Evolutionary conservation across 2,113 vertebrate genomes (phyloP), one percentile per base, ranked within the genome.

Genomic region (Vireo altiloquus): DNA sequence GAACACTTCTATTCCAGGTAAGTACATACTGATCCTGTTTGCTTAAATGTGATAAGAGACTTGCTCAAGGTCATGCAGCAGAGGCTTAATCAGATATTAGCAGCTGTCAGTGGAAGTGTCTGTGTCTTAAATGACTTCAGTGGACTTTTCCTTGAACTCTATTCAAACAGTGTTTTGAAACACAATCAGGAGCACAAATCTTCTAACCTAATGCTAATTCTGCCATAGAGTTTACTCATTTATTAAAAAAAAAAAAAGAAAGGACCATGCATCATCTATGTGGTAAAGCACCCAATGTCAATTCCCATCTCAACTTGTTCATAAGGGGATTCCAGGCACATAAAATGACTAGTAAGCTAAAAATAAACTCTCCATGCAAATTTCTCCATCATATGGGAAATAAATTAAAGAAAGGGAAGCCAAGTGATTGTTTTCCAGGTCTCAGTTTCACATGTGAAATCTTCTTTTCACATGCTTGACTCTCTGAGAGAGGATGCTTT

Each of bases 401-500:
- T 52, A 74, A 87, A 92, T 95, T 93, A 95, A 79, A 75, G 75
- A 50, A 77, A 65, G 35, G 27, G 39, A 63, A 92, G 86, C 90
- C 90, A 90, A 95, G 66, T 25, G 76, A 92, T 96, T 96, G 92
- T 95, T 95, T 96, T 89, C 33, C 59, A 90, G 80, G 42, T 82
- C 89, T 75, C 54, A 57, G 91, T 93, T 93, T 91, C 90, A 87
- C 92, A 84, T 87, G 94, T 74, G 94, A 96, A 97, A 96, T 91
- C 80, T 89, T 95, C 72, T 76, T 97, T 88, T 97, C 97, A 96
- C 84, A 93, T 85, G 77, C 78, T 74, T 75, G 49, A 79, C 23
- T 83, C 47, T 47, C 75, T 82, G 76, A 92, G 72, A 72, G 78
- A 89, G 80, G 85, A 93, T 61, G 70, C 78, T 66, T 84, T 85